Evolutionary conservation across 2,888 invertebrate species (phyloP), one percentile per base, ranked within the genome.

Genomic region (Shargacucullia verbasci): DNA sequence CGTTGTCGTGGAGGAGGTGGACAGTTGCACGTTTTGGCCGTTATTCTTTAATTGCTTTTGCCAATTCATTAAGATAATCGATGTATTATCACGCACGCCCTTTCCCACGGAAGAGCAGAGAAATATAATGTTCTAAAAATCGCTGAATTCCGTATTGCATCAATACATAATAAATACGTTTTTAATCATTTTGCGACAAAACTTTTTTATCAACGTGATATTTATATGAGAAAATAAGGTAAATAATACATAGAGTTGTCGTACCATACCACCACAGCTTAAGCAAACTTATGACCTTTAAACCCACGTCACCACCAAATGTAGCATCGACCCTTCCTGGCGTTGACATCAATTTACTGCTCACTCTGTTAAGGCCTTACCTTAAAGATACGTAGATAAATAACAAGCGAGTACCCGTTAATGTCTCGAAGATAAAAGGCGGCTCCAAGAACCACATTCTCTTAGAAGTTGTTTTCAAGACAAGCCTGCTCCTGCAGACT

Each of bases 351-450:
- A 13, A 67, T 67, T 67, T 59, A 67, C 58, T 47, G 40, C 44
- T 57, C 39, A 59, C 59, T 66, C 66, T 49, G 13, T 66, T 67
- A 70, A 45, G 68, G 59, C 13, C 52, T 45, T 48, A 39, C 35
- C 40, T 66, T 40, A 52, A 57, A 62, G 54, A 70, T 70, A 61
- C 59, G 50, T 52, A 55, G 33, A 73, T 50, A 61, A 59, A 74
- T 70, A 74, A 74, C 39, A 39, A 4, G 44, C 46, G 39, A 62
- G 52, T 49, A 74, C 43, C 62, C 55, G 46, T 72, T 58, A 58
- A 72, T 58, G 62, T 67, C 43, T 40, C 12, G 20, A 27, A 62
- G 72, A 75, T 75, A 64, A 71, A 73, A 75, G 64, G 64, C 59
- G 57, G 59, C 53, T 61, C 48, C 68, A 34, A 57, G 59, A 49